Evolutionary conservation across 1,140 invertebrate species (phyloP).

Genomic region (Drosophila kepulauana): DNA sequence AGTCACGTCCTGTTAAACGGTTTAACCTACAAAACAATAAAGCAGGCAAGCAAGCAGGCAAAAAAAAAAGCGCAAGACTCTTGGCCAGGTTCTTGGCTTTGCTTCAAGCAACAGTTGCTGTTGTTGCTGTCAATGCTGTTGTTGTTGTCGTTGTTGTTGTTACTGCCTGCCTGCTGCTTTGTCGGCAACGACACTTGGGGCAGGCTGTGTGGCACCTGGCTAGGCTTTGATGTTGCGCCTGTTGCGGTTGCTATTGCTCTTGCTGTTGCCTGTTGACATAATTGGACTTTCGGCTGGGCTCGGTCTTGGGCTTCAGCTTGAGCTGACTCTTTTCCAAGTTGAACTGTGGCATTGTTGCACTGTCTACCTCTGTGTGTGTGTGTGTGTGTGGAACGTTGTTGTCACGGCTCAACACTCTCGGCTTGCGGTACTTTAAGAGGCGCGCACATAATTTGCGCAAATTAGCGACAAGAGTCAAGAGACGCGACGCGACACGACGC

Average conservation of each 20-base stretch:
- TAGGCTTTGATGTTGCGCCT: conserved; percentile 74
- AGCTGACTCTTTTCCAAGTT: background rate
- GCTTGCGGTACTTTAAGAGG: conserved; percentile 79
- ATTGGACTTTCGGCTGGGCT: conserved; percentile 75
- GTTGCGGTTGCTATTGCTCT: conserved; percentile 57
- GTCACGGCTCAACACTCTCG: conserved; percentile 68
- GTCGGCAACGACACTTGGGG: conserved; percentile 38
- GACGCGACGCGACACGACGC: conserved; percentile 44
- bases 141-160: conserved; percentile 27
- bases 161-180: conserved; percentile 24
- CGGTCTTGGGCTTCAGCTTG: conserved; percentile 2
- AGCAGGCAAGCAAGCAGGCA: background rate
- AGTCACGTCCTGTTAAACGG: conserved; percentile 77
- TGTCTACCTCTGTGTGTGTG: conserved; percentile 5
- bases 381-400: conserved; percentile 32
- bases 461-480: conserved; percentile 79
- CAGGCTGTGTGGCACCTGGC: conserved; percentile 43
- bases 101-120: conserved; percentile 38
- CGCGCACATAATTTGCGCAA: conserved; percentile 81
- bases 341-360: conserved; percentile 13
- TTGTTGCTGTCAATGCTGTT: background rate
- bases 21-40: conserved; percentile 67
- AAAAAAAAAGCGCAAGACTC: conserved; percentile 25
- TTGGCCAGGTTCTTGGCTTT: conserved; percentile 6
- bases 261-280: conserved; percentile 66